Percentiles rank a stretch among this genome's conserved stretches.
Evolutionary conservation across 2,888 invertebrate genomes (phyloP).

Genomic region (Priocnemis perturbator): DNA sequence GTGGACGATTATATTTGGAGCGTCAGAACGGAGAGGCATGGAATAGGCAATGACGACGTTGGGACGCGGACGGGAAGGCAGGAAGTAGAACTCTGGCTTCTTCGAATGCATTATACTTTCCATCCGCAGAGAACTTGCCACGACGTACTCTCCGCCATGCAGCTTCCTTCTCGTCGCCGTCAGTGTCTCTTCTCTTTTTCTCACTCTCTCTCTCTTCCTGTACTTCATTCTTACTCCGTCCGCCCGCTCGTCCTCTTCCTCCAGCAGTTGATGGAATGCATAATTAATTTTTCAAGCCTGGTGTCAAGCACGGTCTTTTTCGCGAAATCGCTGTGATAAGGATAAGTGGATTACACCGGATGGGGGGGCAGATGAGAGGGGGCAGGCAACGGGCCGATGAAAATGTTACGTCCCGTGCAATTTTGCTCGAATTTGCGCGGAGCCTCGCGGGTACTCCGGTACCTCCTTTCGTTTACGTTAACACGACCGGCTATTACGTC

Average conservation of each 20-base stretch:
- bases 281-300: conserved; percentile 53
- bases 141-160: no score
- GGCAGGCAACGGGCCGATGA: conserved; percentile 22
- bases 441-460: conserved; percentile 10
- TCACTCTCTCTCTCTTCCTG: conserved; percentile 16
- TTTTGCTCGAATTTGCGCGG: conserved; percentile 25
- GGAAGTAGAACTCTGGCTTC: no score
- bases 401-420: conserved; percentile 37
- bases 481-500: no score
- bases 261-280: conserved; percentile 49
- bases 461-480: background rate
- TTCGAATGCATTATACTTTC: no score
- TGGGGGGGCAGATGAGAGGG: conserved; percentile 5
- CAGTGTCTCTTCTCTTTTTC: conserved; percentile 15
- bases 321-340: conserved; percentile 44
- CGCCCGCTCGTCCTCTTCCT: conserved; percentile 25
- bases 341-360: conserved; percentile 40
- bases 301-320: conserved; percentile 45
- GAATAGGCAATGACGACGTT: no score
- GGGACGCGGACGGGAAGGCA: no score
- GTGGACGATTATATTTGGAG: no score
- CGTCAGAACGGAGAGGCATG: no score
- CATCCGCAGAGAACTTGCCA: no score
- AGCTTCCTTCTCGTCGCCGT: no score
- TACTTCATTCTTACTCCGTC: background rate